Conservation (phyloP, 53 echinoderm and acorn worm genomes). For the Luidia sarsii region DNA sequence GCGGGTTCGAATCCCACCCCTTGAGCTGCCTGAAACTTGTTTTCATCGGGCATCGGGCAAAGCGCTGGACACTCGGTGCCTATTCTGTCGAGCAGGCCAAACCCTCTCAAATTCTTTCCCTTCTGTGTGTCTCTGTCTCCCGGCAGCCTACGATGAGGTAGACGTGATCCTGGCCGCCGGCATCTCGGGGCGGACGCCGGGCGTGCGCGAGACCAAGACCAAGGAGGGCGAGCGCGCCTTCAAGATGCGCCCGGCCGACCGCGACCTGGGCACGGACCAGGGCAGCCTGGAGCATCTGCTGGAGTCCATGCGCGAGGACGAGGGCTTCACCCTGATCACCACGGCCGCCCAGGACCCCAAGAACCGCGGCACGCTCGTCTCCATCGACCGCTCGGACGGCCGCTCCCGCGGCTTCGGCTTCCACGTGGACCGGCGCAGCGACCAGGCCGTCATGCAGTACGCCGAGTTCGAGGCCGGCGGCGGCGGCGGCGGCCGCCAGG, state of each 20-base stretch:
- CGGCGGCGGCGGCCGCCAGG: slow-evolving; percentile 11
- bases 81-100: too few relatives aligned
- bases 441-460: slow-evolving; percentile 66
- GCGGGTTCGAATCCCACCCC: too few relatives aligned
- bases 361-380: slow-evolving; percentile 70
- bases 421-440: slow-evolving; percentile 57
- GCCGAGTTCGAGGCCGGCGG: slow-evolving; percentile 27
- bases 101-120: too few relatives aligned
- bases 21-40: too few relatives aligned
- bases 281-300: slow-evolving; percentile 60
- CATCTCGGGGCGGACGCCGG: slow-evolving; percentile 66
- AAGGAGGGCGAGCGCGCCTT: slow-evolving; percentile 67
- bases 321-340: slow-evolving; percentile 67
- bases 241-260: slow-evolving; percentile 75
- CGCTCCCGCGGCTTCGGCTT: slow-evolving; percentile 61
- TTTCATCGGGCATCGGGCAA: too few relatives aligned
- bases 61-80: too few relatives aligned
- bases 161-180: slow-evolving; percentile 78
- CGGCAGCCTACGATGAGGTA: slow-evolving; percentile 59
- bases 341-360: slow-evolving; percentile 63
- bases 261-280: slow-evolving; percentile 65
- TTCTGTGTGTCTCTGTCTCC: too few relatives aligned
- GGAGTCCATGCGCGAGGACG: slow-evolving; percentile 50
- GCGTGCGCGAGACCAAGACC: slow-evolving; percentile 73
- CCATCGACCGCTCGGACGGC: slow-evolving; percentile 55